Conservation (phyloP, 2,888 invertebrate species). For the Cyrtodaria siliqua region DNA sequence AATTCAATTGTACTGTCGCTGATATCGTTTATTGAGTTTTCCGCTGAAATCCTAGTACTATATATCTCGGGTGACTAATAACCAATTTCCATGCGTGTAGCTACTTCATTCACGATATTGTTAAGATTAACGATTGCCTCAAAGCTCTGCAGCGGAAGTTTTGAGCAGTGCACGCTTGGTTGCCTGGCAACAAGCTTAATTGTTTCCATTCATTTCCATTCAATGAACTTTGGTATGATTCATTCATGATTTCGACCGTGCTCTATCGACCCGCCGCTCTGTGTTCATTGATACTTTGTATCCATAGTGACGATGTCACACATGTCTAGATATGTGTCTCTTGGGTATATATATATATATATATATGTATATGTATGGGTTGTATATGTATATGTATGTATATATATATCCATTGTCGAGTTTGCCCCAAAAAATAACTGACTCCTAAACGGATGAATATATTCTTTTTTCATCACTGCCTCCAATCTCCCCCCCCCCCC, state of each 20-base stretch:
- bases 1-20: slow-evolving; percentile 3
- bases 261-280: slow-evolving; percentile 14
- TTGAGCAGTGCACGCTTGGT: slow-evolving; percentile 26
- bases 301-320: slow-evolving; percentile 7
- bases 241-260: slow-evolving; percentile 27
- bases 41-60: neutral
- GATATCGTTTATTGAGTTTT: neutral
- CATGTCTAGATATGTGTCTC: neutral
- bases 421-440: no score
- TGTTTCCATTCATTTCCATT: slow-evolving; percentile 39
- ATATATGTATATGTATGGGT: no score
- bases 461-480: no score
- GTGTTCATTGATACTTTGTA: slow-evolving; percentile 12
- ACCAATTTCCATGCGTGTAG: slow-evolving; percentile 5
- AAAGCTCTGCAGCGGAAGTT: slow-evolving; percentile 29
- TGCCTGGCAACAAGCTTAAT: slow-evolving; percentile 32
- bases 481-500: no score
- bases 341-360: neutral
- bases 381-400: no score
- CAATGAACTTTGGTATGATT: slow-evolving; percentile 39
- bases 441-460: no score
- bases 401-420: no score
- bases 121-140: slow-evolving; percentile 12
- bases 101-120: slow-evolving; percentile 12
- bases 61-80: slow-evolving; percentile 1